phyloP scores from a whole-genome alignment of 2,888 invertebrate species.

The Alviniconcha strummeri region DNA sequence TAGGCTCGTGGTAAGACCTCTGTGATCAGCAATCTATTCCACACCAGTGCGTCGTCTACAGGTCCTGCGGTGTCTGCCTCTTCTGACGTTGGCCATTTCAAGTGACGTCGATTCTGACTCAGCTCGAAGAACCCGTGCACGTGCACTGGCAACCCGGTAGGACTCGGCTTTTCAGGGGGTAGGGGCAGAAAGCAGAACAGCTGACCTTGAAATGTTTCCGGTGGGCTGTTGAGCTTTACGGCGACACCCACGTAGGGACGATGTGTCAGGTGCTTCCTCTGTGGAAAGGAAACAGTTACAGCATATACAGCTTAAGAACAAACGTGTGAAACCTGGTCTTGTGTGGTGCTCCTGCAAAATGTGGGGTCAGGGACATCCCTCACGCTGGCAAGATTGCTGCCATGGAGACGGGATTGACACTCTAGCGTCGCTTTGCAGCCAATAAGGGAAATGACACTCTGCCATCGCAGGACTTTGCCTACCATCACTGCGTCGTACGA shows the following conservation, averaged over 20 bases:
- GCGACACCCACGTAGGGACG: slow-evolving; percentile 59
- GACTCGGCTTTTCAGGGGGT: slow-evolving; percentile 54
- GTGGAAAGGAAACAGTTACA: not conserved
- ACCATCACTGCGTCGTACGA: too few relatives aligned
- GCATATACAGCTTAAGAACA: not conserved
- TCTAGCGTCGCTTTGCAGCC: too few relatives aligned
- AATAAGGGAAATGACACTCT: too few relatives aligned
- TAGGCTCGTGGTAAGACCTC: slow-evolving; percentile 17
- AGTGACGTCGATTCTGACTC: slow-evolving; percentile 64
- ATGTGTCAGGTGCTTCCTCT: slow-evolving; percentile 34
- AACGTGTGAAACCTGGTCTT: not conserved
- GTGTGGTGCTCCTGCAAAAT: not conserved
- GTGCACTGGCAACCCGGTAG: slow-evolving; percentile 67
- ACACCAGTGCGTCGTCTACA: slow-evolving; percentile 17
- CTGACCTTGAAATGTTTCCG: slow-evolving; percentile 51
- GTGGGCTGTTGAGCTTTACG: slow-evolving; percentile 41
- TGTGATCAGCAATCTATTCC: slow-evolving; percentile 6
- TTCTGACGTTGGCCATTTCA: slow-evolving; percentile 62
- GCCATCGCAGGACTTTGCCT: too few relatives aligned
- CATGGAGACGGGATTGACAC: too few relatives aligned
- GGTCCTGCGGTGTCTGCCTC: slow-evolving; percentile 40
- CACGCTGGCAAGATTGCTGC: too few relatives aligned
- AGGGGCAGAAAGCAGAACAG: slow-evolving; percentile 69
- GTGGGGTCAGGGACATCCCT: not conserved
- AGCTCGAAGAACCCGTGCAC: slow-evolving; percentile 69